These are phyloP conservation scores for Uropetala carovei DNA, from an alignment of 2,888 invertebrate genomes.

Conservation along the genomic window DNA sequence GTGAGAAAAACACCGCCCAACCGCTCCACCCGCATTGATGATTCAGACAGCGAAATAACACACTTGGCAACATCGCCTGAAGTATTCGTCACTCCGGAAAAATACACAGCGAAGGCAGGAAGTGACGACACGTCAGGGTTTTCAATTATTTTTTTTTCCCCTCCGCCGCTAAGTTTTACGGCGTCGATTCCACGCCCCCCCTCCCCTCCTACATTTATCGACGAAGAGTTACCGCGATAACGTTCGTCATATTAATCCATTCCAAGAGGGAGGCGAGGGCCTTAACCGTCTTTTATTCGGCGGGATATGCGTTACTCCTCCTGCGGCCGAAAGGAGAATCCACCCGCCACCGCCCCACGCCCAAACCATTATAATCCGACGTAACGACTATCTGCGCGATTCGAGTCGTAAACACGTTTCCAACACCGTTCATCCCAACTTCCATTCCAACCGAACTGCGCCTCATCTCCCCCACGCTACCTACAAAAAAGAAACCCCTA, in stretches of 20 bases:
- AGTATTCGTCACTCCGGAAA: slow-evolving; percentile 7
- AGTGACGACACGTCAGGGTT: slow-evolving; percentile 16
- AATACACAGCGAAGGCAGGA: background rate
- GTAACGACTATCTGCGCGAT: background rate
- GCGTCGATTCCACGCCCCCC: background rate
- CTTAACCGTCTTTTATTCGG: background rate
- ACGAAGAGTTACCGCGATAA: background rate
- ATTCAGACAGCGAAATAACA: background rate
- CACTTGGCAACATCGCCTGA: background rate
- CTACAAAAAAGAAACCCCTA: no score
- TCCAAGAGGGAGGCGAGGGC: background rate
- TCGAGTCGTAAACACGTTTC: background rate
- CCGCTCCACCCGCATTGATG: background rate
- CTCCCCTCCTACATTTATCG: background rate
- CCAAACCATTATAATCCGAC: background rate
- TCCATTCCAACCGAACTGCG: background rate
- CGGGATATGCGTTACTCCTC: no score
- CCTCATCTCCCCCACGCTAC: background rate
- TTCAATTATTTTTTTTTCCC: slow-evolving; percentile 1
- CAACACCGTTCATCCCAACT: background rate
- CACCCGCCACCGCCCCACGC: no score
- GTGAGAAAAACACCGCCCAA: background rate
- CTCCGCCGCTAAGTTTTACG: background rate
- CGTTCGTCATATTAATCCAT: background rate
- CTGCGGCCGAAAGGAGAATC: no score